These are phyloP conservation scores for Scleropages formosus DNA, from an alignment of 2,797 vertebrate genomes.

Conservation along the genomic window DNA sequence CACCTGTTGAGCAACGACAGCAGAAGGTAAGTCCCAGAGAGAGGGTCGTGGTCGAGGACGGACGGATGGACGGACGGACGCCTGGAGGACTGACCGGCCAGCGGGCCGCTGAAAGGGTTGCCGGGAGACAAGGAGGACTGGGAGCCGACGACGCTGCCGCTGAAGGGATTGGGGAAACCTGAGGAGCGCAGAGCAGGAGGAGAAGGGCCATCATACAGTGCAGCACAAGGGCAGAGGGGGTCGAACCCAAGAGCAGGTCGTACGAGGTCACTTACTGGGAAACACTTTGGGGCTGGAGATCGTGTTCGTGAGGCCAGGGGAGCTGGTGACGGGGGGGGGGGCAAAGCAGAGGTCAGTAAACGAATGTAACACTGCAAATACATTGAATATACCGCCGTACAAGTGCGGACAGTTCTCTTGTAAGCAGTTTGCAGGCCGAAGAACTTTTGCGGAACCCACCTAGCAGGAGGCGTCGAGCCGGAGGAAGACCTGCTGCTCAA, in stretches of 20 bases:
- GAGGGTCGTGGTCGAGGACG: background rate
- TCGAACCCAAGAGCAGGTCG: background rate
- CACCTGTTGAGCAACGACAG: slow-evolving; percentile 53
- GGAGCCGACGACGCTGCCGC: slow-evolving; percentile 52
- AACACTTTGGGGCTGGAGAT: slow-evolving; percentile 64
- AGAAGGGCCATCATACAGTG: slow-evolving; percentile 44
- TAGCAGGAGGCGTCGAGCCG: slow-evolving; percentile 68
- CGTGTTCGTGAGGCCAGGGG: slow-evolving; percentile 62
- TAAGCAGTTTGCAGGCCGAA: too few species aligned
- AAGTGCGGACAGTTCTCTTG: too few species aligned
- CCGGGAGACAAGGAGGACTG: slow-evolving; percentile 77
- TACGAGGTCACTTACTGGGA: slow-evolving; percentile 60
- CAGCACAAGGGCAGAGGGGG: background rate
- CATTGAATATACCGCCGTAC: background rate
- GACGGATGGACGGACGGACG: background rate
- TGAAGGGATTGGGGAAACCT: slow-evolving; percentile 85
- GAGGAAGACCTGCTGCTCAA: slow-evolving; percentile 72
- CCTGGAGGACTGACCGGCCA: slow-evolving; percentile 67
- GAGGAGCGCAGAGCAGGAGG: slow-evolving; percentile 35
- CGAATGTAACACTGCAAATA: background rate
- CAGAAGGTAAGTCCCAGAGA: background rate
- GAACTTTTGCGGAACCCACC: too few species aligned
- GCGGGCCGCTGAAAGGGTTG: slow-evolving; percentile 81
- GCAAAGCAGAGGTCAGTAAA: background rate
- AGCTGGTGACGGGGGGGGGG: slow-evolving; percentile 50